Evolutionary conservation across 1,140 invertebrate genomes (phyloP).

Genomic region (Drosophila tsacasi): DNA sequence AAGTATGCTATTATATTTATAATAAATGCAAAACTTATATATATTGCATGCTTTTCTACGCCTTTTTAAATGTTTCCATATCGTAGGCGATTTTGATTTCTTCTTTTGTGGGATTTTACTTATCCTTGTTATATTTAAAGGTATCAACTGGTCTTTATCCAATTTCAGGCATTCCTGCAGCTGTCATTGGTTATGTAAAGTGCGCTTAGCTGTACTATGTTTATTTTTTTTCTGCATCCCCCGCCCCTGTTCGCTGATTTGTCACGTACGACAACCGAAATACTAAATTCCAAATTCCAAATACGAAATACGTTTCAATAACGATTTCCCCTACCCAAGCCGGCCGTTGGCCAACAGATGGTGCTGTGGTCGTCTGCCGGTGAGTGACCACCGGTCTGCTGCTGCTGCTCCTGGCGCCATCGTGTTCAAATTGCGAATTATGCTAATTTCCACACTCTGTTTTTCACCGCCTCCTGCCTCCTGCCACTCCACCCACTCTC

Average conservation of each 20-base stretch:
- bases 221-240: slow-evolving; percentile 17
- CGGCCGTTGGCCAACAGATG: slow-evolving; percentile 59
- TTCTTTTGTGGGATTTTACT: background rate
- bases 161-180: background rate
- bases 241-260: slow-evolving; percentile 57
- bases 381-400: slow-evolving; percentile 49
- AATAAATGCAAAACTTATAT: background rate
- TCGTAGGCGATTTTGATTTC: fast-evolving
- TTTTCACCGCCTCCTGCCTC: background rate
- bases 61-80: background rate
- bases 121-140: background rate
- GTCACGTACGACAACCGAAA: slow-evolving; percentile 62
- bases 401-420: slow-evolving; percentile 33
- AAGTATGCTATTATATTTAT: background rate
- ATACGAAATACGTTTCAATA: slow-evolving; percentile 58
- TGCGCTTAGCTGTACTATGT: slow-evolving; percentile 54
- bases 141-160: background rate
- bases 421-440: slow-evolving; percentile 79
- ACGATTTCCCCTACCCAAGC: slow-evolving; percentile 38
- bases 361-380: slow-evolving; percentile 28
- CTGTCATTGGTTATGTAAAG: slow-evolving; percentile 74
- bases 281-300: slow-evolving; percentile 22
- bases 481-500: slow-evolving; percentile 6
- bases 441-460: slow-evolving; percentile 64
- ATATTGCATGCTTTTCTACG: background rate